Conservation (phyloP, 2,888 invertebrate genomes). For the Lithophane ornitopus region DNA sequence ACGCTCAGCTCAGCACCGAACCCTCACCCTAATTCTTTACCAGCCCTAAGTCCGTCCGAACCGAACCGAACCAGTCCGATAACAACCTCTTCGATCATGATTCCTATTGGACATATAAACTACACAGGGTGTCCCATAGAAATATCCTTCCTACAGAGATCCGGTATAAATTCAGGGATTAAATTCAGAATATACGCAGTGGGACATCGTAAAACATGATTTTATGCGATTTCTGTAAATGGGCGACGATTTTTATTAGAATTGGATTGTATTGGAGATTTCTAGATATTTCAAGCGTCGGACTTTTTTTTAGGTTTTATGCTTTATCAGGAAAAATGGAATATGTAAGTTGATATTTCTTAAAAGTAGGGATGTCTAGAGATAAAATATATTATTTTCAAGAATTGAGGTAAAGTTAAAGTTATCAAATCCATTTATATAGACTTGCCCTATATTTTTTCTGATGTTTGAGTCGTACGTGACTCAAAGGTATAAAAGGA, state of each 20-base stretch:
- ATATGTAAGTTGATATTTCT: constrained; percentile 23
- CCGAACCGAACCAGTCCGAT: constrained; percentile 16
- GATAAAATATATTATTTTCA: background rate
- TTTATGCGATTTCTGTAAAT: constrained; percentile 71
- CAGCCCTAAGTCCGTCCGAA: background rate
- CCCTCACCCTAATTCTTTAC: constrained; percentile 5
- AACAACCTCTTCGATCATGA: constrained; percentile 71
- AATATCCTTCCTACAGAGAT: constrained; percentile 48
- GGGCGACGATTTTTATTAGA: constrained; percentile 68
- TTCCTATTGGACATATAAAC: constrained; percentile 73
- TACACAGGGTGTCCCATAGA: constrained; percentile 70
- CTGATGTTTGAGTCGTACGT: too few relatives aligned
- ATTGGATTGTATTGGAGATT: constrained; percentile 65
- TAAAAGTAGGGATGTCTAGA: background rate
- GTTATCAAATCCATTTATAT: background rate
- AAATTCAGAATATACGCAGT: constrained; percentile 70
- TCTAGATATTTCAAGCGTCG: constrained; percentile 47
- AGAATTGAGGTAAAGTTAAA: background rate
- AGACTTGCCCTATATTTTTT: background rate
- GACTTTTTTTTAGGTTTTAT: constrained; percentile 25
- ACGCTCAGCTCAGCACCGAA: too few relatives aligned
- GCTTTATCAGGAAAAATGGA: constrained; percentile 8
- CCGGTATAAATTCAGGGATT: constrained; percentile 58
- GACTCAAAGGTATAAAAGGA: background rate
- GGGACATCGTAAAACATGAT: constrained; percentile 76